Evolutionary conservation across 2,113 vertebrate species (phyloP), one percentile per base, ranked within the genome.

Genomic region (Petaurus breviceps): DNA sequence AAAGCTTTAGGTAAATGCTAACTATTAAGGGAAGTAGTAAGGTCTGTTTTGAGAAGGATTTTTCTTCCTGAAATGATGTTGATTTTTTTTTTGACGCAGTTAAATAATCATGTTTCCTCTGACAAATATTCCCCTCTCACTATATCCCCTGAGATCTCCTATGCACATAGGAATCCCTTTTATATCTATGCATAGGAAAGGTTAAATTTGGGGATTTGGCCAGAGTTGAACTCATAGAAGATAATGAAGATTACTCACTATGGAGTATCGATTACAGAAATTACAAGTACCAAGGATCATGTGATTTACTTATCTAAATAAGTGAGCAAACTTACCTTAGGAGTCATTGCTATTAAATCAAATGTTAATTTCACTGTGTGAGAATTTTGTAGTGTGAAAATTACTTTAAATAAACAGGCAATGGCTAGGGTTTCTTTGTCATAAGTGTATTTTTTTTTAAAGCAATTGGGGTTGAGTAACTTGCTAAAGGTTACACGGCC

Each of bases 191-290:
- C 37, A 49, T 2, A 77, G 91, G 49, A 84, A 92, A 93, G 2
- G 57, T 51, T 50, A 90, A 68, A 92, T 0, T 0, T 14, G 0
- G 92, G 1, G 23, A 28, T 37, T 93, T 92, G 68, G 68, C 50
- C 26, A 89, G 22, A 11, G 92, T 93, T 77, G 91, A 25, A 55
- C 91, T 46, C 68, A 94, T 28, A 92, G n/a, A 94, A 89, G 94
- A 68, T 16, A n/a, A 11, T 51, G 50, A 57, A 46, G 24, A 55
- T 94, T 92, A 55, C 91, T 92, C 94, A 23, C 89, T 92, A 95
- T 16, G 61, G 9, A 14, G 5, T 94, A 11, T 37, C 26, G 28
- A 8, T 26, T 55, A 55, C 54, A 57, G 37, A 93, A 89, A 1
- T 43, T 25, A 10, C 55, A n/a, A 77, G 68, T 77, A 16, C 14